Base-by-base conservation (phyloP, 2,113 vertebrate species). In the Neodon shergylaensis region DNA sequence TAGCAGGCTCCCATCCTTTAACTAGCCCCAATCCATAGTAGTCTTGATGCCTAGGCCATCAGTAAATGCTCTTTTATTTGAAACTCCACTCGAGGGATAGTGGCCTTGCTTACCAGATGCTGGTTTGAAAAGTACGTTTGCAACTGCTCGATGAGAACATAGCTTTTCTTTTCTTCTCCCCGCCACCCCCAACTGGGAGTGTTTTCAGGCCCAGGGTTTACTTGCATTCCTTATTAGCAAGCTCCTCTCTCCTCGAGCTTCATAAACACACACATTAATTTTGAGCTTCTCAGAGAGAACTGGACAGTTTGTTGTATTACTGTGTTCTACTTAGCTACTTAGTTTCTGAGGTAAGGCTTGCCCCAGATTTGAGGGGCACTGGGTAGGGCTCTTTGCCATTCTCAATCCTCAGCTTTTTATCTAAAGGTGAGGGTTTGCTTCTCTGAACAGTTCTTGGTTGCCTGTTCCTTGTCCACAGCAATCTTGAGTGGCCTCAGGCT, bases 161-260 rank as follows among this genome's bases (percentile, higher is more conserved):
- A 26, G 16, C 28, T 73, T 85, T 39, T 68, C 12, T 77, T 54
- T 36, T 24, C 39, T 74, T 42, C 10, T 42, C 6, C 16, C 11
- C 2, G 9, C 19, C 78, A 65, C 58, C 16, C 65, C 78, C 70
- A 22, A 61, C 70, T 70, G 66, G 52, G 94, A 44, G 63, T 96
- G 58, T 63, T 88, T 90, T 68, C 47, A 84, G 74, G 13, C n/a
- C 49, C 58, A 61, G 49, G 42, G 44, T 49, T 63, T 85, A 94
- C 87, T 93, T 92, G 9, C 63, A 84, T 93, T 68, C 78, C 66
- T 90, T 84, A 16, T 52, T 90, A 89, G 31, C 78, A 89, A 47
- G 33, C 36, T 92, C 47, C 42, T 90, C 36, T 78, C n/a, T 94
- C 49, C 26, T 91, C 49, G 58, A 4, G 42, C 73, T 92, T 91